Conservation (phyloP, 2,888 invertebrate species). For the Monochamus alternatus region DNA sequence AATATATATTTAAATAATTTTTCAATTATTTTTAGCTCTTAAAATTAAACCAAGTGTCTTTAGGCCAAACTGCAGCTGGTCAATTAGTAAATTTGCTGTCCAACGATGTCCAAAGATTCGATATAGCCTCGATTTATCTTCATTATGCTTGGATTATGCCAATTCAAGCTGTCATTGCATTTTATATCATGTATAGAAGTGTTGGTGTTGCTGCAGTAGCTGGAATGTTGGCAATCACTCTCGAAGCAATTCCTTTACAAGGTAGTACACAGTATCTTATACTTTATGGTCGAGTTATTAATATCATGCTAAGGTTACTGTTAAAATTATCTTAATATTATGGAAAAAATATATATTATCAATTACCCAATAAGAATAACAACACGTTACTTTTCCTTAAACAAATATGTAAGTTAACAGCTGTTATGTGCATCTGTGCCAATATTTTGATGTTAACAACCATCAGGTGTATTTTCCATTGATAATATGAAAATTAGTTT, state of each 20-base stretch:
- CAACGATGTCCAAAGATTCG: slow-evolving; percentile 89
- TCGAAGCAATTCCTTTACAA: slow-evolving; percentile 73
- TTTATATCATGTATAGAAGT: slow-evolving; percentile 74
- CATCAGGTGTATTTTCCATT: no score
- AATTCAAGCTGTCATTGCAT: slow-evolving; percentile 79
- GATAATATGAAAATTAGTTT: no score
- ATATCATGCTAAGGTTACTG: no score
- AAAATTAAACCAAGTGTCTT: slow-evolving; percentile 78
- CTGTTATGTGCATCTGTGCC: no score
- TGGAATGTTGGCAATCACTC: slow-evolving; percentile 75
- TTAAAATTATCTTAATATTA: no score
- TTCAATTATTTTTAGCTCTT: slow-evolving; percentile 70
- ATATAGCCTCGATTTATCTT: slow-evolving; percentile 79
- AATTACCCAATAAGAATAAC: no score
- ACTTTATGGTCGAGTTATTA: no score
- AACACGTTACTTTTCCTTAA: no score
- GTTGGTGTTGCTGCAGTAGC: slow-evolving; percentile 75
- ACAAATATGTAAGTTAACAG: no score
- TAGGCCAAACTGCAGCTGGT: slow-evolving; percentile 88
- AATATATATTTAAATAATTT: not conserved
- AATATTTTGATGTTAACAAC: no score
- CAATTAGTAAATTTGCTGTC: slow-evolving; percentile 89
- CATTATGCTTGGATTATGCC: slow-evolving; percentile 90
- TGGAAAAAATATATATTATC: no score
- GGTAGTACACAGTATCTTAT: slow-evolving; percentile 61